phyloP scores from a whole-genome alignment of 2,113 vertebrate genomes.

The Hyla sarda region DNA sequence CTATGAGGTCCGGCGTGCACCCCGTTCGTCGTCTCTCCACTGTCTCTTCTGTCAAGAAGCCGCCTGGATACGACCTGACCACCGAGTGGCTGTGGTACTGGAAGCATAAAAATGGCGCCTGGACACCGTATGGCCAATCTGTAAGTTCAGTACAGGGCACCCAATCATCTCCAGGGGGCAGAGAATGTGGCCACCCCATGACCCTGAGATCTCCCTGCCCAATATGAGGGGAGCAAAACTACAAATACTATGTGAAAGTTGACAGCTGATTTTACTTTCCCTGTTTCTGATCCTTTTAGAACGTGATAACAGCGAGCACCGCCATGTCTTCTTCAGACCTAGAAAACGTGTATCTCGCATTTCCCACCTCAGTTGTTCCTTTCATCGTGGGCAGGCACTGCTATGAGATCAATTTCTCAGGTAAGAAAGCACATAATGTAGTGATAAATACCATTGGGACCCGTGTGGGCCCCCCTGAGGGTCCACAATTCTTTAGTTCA shows the following conservation, averaged over 20 bases:
- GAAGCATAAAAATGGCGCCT: too few species aligned
- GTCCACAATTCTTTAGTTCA: too few species aligned
- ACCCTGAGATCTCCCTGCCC: too few species aligned
- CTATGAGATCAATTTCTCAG: slow-evolving; percentile 82
- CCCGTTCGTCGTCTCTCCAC: slow-evolving; percentile 81
- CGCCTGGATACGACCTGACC: slow-evolving; percentile 75
- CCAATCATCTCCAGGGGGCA: too few species aligned
- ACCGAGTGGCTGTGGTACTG: slow-evolving; percentile 90
- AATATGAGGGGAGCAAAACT: too few species aligned
- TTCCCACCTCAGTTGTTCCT: slow-evolving; percentile 60
- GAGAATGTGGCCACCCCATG: too few species aligned
- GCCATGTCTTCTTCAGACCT: slow-evolving; percentile 74
- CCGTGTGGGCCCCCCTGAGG: too few species aligned
- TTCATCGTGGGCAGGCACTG: slow-evolving; percentile 74
- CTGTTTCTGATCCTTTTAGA: slow-evolving; percentile 64
- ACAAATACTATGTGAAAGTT: neutral
- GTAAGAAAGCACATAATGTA: slow-evolving; percentile 65
- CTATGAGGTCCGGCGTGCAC: slow-evolving; percentile 3
- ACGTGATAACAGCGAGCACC: slow-evolving; percentile 64
- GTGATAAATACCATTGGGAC: too few species aligned
- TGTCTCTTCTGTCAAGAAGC: slow-evolving; percentile 77
- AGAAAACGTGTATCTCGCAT: slow-evolving; percentile 75
- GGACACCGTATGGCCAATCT: slow-evolving; percentile 78
- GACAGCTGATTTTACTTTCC: neutral
- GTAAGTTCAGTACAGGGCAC: slow-evolving; percentile 71